These are phyloP conservation scores for Antechinus flavipes DNA, from an alignment of 2,113 vertebrate species.

Conservation along the genomic window DNA sequence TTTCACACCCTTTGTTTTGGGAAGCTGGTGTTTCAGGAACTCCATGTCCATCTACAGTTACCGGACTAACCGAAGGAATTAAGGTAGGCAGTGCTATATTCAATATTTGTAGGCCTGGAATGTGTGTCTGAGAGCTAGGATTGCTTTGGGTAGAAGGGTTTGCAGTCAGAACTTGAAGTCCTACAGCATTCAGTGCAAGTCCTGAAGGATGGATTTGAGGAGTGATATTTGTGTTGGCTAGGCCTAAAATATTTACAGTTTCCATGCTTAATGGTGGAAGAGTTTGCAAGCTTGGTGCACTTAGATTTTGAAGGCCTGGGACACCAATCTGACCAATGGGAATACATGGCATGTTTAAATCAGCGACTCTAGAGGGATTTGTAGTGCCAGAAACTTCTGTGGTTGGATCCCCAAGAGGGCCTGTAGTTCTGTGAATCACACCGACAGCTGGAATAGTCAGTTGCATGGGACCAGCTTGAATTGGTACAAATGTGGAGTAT, in stretches of 20 bases:
- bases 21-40: slow-evolving; percentile 72
- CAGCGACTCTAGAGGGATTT: slow-evolving; percentile 84
- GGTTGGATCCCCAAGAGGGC: slow-evolving; percentile 65
- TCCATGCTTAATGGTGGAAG: slow-evolving; percentile 90
- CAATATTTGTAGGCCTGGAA: slow-evolving; percentile 94
- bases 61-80: slow-evolving; percentile 90
- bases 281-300: slow-evolving; percentile 80
- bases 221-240: slow-evolving; percentile 86
- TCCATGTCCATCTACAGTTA: slow-evolving; percentile 82
- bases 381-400: slow-evolving; percentile 42
- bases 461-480: slow-evolving; percentile 93
- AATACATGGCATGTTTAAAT: slow-evolving; percentile 92
- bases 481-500: slow-evolving; percentile 96
- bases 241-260: slow-evolving; percentile 91
- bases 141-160: slow-evolving; percentile 86
- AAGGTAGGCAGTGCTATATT: slow-evolving; percentile 94
- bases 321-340: slow-evolving; percentile 91
- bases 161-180: slow-evolving; percentile 93
- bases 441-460: slow-evolving; percentile 94
- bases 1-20: slow-evolving; percentile 49
- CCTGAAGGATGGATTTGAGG: slow-evolving; percentile 88
- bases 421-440: slow-evolving; percentile 91
- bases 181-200: slow-evolving; percentile 92
- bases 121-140: slow-evolving; percentile 85
- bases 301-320: slow-evolving; percentile 88